Evolutionary conservation across 1,140 invertebrate species (phyloP), one percentile per base, ranked within the genome.

Genomic region (Macrobrachium nipponense): DNA sequence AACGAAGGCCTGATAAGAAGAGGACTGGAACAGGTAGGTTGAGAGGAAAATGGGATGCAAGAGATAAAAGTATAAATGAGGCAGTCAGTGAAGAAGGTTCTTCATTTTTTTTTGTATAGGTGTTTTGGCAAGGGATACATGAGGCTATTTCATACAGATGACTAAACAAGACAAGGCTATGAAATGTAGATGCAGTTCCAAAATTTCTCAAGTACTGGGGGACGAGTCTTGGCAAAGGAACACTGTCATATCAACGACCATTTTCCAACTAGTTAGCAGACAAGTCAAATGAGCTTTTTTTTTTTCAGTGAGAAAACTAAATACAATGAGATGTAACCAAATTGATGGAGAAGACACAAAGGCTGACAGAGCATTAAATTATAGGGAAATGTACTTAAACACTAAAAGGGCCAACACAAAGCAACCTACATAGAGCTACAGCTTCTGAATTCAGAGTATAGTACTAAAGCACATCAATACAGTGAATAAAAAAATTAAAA

Each of bases 381-480:
- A n/a, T n/a, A 27, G 51, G 51, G 8, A 36, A 51, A 51, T 51
- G 51, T 51, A 66, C 64, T 66, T 70, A 12, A 70, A 70, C 23
- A 68, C n/a, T 68, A 36, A 68, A 36, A 70, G 36, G 68, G 68
- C 68, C 68, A 70, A 15, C 23, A 70, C 20, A 70, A 70, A 70
- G 68, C 68, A 70, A 23, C 68, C 68, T 70, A 70, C 68, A 70
- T 12, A 70, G 0, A 70, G 68, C 36, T 15, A 36, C 27, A 70
- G 68, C 68, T 70, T 70, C 23, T 27, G 36, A 12, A 15, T 68
- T 20, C 12, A 27, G n/a, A n/a, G n/a, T 36, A 70, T 17, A 68
- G 20, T 23, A 27, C 23, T 43, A 70, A 70, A 70, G 68, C 68
- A 70, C 68, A 70, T 70, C 36, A 15, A 70, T 70, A 43, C 68